Evolutionary conservation across 2,113 vertebrate genomes (phyloP), one percentile per base, ranked within the genome.

Genomic region (Paradoxurus hermaphroditus): DNA sequence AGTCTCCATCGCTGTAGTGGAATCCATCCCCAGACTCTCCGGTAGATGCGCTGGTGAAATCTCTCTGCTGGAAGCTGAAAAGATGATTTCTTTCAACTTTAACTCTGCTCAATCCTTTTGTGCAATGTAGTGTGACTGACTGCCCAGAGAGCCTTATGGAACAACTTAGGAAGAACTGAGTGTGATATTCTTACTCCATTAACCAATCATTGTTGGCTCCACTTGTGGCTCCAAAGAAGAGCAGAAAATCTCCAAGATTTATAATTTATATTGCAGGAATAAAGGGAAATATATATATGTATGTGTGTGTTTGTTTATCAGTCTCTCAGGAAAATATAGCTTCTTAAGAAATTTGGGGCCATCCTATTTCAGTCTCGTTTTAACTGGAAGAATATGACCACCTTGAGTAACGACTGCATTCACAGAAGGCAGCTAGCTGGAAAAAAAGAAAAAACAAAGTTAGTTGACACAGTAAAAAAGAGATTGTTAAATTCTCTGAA

Each of bases 341-440:
- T 98, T 98, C 98, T 99, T 97, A 98, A 98, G 98, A 99, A 98
- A 99, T 99, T 99, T 98, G 83, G 97, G 98, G 98, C 98, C 98
- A 99, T 94, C 93, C 85, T 97, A 98, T 97, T 98, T 98, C 98
- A 99, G 99, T 99, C 99, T 99, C 98, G 98, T 99, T 98, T 98
- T 98, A 98, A 98, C 67, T 96, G 98, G 99, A 99, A 99, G 99
- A 99, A 98, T 98, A 98, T 96, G 92, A 98, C 98, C 99, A 98
- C 98, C 99, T 98, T 59, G 98, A 98, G 97, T 98, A 98, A 96
- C 97, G 98, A 98, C 98, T 99, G 98, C 99, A 96, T 98, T 99
- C 98, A 98, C 1, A 95, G 98, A 99, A 99, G 98, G 98, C 99
- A 99, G 99, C 99, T 99, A 99, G 99, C 99, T 99, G 98, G 78